phyloP scores from a whole-genome alignment of 1,140 invertebrate species.

The Arion vulgaris region DNA sequence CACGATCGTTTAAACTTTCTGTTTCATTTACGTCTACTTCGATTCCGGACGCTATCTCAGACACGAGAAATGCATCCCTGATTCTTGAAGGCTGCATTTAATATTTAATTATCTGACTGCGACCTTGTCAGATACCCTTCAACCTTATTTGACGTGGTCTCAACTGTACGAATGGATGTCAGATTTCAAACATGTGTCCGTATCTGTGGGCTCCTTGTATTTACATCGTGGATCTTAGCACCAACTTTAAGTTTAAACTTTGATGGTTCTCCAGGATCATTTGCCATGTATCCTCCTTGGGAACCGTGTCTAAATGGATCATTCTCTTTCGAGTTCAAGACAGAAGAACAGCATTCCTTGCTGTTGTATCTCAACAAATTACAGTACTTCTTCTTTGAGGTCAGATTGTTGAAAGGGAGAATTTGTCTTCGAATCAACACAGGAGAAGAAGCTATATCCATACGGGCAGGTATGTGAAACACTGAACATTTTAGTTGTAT shows the following conservation, averaged over 20 bases:
- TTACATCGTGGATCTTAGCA: constrained; percentile 12
- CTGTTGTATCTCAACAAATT: constrained; percentile 94
- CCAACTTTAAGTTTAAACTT: constrained; percentile 62
- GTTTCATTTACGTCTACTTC: too few relatives aligned
- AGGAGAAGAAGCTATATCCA: constrained; percentile 80
- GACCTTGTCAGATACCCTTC: too few relatives aligned
- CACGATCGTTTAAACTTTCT: too few relatives aligned
- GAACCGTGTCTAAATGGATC: constrained; percentile 89
- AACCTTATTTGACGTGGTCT: too few relatives aligned
- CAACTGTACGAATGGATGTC: not conserved
- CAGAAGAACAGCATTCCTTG: constrained; percentile 91
- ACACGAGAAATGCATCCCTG: too few relatives aligned
- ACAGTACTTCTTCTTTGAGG: constrained; percentile 94
- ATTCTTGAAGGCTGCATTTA: too few relatives aligned
- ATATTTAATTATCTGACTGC: too few relatives aligned
- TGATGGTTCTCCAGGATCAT: constrained; percentile 87
- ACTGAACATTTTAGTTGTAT: not conserved
- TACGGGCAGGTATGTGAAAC: constrained; percentile 76
- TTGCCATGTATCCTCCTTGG: constrained; percentile 93
- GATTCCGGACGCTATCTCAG: too few relatives aligned
- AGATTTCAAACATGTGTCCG: not conserved
- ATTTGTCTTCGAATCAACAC: constrained; percentile 83
- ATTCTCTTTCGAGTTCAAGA: constrained; percentile 88
- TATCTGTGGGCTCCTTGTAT: not conserved
- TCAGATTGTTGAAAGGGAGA: constrained; percentile 92